Evolutionary conservation across 2,888 invertebrate species (phyloP).

Genomic region (Tenodera sinensis): DNA sequence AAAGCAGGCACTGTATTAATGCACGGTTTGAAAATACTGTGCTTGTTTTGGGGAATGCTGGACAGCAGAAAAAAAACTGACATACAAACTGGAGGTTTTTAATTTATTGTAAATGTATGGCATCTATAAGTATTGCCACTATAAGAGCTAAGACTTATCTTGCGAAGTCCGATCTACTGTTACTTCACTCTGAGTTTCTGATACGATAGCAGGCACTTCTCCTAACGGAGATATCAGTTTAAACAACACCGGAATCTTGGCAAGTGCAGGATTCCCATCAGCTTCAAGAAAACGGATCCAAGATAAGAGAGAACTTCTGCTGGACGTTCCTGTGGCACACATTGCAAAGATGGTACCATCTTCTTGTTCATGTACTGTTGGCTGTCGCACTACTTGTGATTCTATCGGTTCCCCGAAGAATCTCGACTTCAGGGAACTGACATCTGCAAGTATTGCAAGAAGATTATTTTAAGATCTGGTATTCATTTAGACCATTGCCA

Average conservation of each 20-base stretch:
- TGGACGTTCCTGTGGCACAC: slow-evolving; percentile 88
- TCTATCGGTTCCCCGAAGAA: slow-evolving; percentile 38
- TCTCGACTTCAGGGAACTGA: slow-evolving; percentile 62
- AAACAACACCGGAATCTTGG: slow-evolving; percentile 79
- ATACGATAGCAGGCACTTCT: slow-evolving; percentile 39
- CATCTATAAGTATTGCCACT: too few relatives aligned
- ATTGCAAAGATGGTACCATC: slow-evolving; percentile 85
- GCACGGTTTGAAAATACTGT: too few relatives aligned
- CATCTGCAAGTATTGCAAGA: slow-evolving; percentile 55
- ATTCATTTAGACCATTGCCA: too few relatives aligned
- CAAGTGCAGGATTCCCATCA: slow-evolving; percentile 68
- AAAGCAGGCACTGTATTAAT: too few relatives aligned
- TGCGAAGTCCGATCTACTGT: neutral
- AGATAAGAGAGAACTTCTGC: slow-evolving; percentile 86
- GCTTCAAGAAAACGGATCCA: slow-evolving; percentile 82
- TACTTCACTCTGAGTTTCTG: neutral
- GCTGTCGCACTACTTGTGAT: slow-evolving; percentile 44
- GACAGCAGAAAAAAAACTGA: too few relatives aligned
- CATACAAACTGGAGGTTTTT: neutral
- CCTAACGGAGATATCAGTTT: slow-evolving; percentile 64
- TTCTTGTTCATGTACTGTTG: slow-evolving; percentile 85
- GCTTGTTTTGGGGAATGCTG: too few relatives aligned
- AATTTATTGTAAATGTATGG: too few relatives aligned
- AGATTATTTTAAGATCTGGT: too few relatives aligned
- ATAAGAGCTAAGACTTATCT: neutral